Evolutionary conservation across 2,113 vertebrate genomes (phyloP).

Genomic region (Cariama cristata): DNA sequence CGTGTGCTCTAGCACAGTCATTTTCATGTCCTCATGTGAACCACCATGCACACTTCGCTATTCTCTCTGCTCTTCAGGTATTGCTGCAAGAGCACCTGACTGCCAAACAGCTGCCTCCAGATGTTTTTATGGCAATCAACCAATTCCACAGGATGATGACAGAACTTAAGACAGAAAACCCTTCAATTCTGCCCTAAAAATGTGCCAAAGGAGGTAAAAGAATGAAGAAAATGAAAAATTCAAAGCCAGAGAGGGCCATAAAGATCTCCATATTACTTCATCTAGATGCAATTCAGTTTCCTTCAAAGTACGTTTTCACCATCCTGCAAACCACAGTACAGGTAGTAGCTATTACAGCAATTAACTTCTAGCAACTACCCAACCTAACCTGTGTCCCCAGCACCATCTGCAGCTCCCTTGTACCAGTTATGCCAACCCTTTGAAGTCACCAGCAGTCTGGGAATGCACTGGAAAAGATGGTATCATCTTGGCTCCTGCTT

Average conservation of each 20-base stretch:
- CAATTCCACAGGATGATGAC: neutral
- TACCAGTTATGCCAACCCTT: rapidly evolving
- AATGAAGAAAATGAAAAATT: neutral
- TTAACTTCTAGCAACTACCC: neutral
- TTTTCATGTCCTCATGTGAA: rapidly evolving
- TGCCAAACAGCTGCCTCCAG: neutral
- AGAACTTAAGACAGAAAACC: neutral
- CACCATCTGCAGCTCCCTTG: neutral
- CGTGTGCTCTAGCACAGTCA: neutral
- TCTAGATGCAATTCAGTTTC: neutral
- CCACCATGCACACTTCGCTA: neutral
- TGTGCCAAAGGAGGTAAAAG: neutral
- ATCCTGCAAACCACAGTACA: neutral
- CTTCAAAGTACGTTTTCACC: neutral
- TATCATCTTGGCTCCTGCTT: neutral
- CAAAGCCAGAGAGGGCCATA: neutral
- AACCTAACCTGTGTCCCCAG: neutral
- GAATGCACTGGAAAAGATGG: neutral
- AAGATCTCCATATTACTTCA: neutral
- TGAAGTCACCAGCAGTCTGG: neutral
- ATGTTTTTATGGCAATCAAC: neutral
- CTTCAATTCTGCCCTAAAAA: neutral
- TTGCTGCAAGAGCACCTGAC: neutral
- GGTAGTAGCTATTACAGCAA: neutral
- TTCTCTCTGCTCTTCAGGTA: neutral